phyloP scores from a whole-genome alignment of 64 coral and sea anemone genomes.

The Pachyseris speciosa region DNA sequence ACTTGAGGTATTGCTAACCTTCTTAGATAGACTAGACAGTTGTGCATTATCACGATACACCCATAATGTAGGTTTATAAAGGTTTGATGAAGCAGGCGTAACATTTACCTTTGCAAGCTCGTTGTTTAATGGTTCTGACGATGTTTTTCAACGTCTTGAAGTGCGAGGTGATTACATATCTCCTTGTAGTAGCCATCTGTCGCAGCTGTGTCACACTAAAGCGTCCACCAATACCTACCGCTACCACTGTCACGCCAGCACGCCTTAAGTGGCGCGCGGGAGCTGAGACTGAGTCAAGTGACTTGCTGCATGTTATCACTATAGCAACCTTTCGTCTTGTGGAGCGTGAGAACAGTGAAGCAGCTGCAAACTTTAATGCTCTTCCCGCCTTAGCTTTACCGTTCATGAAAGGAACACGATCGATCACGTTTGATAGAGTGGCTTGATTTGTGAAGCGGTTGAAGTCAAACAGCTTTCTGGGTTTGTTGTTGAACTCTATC shows the following conservation, averaged over 20 bases:
- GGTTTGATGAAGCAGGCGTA: too few relatives aligned
- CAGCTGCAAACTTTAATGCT: constrained; percentile 26
- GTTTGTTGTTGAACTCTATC: constrained; percentile 25
- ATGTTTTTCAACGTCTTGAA: constrained; percentile 42
- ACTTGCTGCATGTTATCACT: constrained; percentile 64
- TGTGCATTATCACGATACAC: too few relatives aligned
- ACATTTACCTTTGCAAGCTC: constrained; percentile 50
- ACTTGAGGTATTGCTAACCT: too few relatives aligned
- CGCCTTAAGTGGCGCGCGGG: constrained; percentile 21
- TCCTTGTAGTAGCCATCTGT: constrained; percentile 56
- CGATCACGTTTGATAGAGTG: constrained; percentile 34
- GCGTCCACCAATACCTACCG: constrained; percentile 15
- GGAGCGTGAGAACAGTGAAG: constrained; percentile 5
- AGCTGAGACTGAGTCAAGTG: constrained; percentile 48
- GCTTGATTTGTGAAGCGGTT: constrained; percentile 40
- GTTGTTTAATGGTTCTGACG: constrained; percentile 32
- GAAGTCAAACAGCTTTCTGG: constrained; percentile 29
- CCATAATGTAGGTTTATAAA: too few relatives aligned
- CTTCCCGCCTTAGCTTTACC: constrained; percentile 45
- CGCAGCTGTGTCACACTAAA: constrained; percentile 31
- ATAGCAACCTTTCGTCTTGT: constrained; percentile 50
- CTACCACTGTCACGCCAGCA: constrained; percentile 2
- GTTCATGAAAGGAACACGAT: constrained; percentile 30
- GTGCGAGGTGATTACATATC: constrained; percentile 18
- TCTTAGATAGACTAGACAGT: too few relatives aligned